A percentile compares a stretch with the other conserved stretches of the same genome.
phyloP scores from a whole-genome alignment of 2,113 vertebrate genomes.

The Lamprologus sp. region DNA sequence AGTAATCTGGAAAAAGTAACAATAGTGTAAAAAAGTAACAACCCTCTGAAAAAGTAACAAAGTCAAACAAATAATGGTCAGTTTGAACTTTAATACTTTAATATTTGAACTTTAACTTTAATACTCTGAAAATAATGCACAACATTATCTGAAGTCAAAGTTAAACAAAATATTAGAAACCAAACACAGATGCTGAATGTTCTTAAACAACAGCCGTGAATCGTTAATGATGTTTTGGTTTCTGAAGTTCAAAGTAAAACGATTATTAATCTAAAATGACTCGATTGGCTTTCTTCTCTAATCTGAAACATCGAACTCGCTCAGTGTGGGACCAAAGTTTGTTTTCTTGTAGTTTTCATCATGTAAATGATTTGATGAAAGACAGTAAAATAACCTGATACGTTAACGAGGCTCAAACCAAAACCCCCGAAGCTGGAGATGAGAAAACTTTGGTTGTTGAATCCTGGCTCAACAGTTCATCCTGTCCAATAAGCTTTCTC shows the following conservation, averaged over 20 bases:
- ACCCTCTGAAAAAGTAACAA: background rate
- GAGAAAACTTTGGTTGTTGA: background rate
- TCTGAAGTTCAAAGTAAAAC: background rate
- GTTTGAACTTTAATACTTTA: background rate
- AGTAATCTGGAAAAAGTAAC: background rate
- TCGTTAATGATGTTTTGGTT: accelerated
- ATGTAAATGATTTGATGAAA: background rate
- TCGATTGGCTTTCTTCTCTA: background rate
- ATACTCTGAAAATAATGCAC: accelerated
- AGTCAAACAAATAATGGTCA: background rate
- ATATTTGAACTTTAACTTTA: background rate
- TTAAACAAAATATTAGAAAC: background rate
- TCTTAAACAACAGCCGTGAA: background rate
- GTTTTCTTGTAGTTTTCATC: background rate
- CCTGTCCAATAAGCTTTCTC: background rate
- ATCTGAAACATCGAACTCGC: background rate
- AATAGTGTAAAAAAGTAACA: background rate
- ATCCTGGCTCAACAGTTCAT: background rate
- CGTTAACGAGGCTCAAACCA: background rate
- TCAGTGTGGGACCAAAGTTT: background rate
- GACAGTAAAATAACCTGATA: background rate
- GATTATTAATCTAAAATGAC: background rate
- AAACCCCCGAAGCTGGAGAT: background rate
- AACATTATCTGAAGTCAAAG: background rate
- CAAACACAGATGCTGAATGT: background rate